Conservation (phyloP, 2,888 invertebrate genomes). For the Hydropsyche betteni region DNA sequence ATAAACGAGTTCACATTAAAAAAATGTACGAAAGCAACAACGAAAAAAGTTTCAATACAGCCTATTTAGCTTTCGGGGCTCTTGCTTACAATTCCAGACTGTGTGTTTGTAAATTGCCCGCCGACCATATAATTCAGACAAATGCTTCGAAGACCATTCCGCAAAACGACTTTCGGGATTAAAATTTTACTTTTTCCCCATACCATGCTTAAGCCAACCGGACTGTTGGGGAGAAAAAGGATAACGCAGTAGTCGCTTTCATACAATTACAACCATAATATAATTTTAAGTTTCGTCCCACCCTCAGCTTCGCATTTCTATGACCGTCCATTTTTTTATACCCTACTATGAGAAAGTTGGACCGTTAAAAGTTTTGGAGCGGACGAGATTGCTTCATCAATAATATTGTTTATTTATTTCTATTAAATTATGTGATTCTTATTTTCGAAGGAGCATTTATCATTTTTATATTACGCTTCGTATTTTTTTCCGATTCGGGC, state of each 20-base stretch:
- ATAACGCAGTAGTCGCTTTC: conserved; percentile 33
- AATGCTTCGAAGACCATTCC: conserved; percentile 42
- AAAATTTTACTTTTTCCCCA: conserved; percentile 26
- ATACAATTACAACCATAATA: conserved; percentile 31
- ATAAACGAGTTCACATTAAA: conserved; percentile 42
- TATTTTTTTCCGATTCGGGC: too few species aligned
- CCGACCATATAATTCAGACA: conserved; percentile 41
- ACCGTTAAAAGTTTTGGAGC: conserved; percentile 11
- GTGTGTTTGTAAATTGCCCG: conserved; percentile 46
- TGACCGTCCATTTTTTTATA: background rate
- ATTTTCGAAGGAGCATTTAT: too few species aligned
- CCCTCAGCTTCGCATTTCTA: background rate
- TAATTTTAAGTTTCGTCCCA: conserved; percentile 25
- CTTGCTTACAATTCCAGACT: conserved; percentile 41
- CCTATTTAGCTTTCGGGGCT: conserved; percentile 41
- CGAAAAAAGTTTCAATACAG: conserved; percentile 45
- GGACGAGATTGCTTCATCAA: conserved; percentile 25
- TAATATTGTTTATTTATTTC: conserved; percentile 14
- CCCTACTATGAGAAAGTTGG: background rate
- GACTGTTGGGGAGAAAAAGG: conserved; percentile 8
- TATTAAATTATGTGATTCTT: too few species aligned
- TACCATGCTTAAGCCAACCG: background rate
- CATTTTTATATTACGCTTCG: too few species aligned
- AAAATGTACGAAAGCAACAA: conserved; percentile 36
- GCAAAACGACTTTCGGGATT: conserved; percentile 39